A percentile compares a stretch with the other conserved stretches of the same genome.
These are phyloP conservation scores for Crenichthys baileyi DNA, from an alignment of 2,797 vertebrate species.

Conservation along the genomic window DNA sequence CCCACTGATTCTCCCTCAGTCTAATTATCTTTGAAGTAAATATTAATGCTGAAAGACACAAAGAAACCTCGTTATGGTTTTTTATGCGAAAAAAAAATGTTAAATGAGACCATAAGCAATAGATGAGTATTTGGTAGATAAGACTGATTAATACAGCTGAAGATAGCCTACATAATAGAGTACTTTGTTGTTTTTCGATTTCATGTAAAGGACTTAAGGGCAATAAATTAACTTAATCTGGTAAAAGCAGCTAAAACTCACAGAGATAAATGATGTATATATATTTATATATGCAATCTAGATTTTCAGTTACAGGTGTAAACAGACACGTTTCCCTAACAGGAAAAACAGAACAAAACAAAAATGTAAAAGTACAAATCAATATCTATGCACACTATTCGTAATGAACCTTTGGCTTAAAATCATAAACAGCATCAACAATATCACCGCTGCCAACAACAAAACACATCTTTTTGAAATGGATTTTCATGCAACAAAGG, in stretches of 20 bases:
- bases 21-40: not conserved
- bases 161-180: not conserved
- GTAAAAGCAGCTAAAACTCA: constrained; percentile 40
- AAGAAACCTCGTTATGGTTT: not conserved
- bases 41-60: not conserved
- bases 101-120: not conserved
- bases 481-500: constrained; percentile 82
- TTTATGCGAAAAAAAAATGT: not conserved
- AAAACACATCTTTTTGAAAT: constrained; percentile 60
- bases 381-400: constrained; percentile 74
- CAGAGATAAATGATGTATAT: constrained; percentile 77
- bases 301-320: constrained; percentile 84
- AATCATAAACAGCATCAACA: constrained; percentile 69
- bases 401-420: constrained; percentile 82
- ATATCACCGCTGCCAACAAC: constrained; percentile 65
- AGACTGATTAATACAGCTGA: not conserved
- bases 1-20: not conserved
- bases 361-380: constrained; percentile 66
- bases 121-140: not conserved
- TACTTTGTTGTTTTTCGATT: not conserved
- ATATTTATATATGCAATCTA: constrained; percentile 84
- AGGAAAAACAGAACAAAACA: constrained; percentile 62
- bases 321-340: constrained; percentile 78
- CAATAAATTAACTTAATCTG: constrained; percentile 2
- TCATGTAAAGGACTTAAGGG: not conserved